Percentiles rank a stretch among this genome's conserved stretches.
These are phyloP conservation scores for Diadegma fenestrale DNA, from an alignment of 2,888 invertebrate genomes.

Conservation along the genomic window DNA sequence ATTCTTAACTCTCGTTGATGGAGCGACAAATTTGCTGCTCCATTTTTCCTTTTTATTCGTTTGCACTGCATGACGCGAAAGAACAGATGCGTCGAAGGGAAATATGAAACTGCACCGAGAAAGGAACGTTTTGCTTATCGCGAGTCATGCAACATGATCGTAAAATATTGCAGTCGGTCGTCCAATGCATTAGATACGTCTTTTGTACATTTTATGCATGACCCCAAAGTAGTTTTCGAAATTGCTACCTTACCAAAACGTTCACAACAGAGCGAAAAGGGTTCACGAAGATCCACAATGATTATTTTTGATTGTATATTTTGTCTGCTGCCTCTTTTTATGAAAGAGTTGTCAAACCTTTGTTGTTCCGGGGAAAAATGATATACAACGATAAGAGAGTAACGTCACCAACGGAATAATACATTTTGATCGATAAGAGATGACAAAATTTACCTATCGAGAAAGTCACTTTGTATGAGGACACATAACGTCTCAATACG, in stretches of 20 bases:
- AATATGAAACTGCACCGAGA: not conserved
- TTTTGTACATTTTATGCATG: not conserved
- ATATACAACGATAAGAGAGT: not conserved
- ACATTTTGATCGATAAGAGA: not conserved
- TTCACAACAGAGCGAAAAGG: not conserved
- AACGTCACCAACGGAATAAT: slow-evolving; percentile 6
- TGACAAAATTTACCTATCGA: not conserved
- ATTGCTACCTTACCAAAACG: not conserved
- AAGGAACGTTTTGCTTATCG: not conserved
- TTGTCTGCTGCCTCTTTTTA: no score
- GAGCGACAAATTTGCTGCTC: not conserved
- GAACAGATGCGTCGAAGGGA: not conserved
- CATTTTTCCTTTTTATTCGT: not conserved
- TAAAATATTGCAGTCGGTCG: not conserved
- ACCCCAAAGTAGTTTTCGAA: not conserved
- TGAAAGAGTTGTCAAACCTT: not conserved
- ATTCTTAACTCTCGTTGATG: not conserved
- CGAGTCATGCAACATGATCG: not conserved
- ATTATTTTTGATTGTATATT: not conserved
- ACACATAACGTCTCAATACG: slow-evolving; percentile 11
- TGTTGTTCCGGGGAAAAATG: not conserved
- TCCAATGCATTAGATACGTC: not conserved
- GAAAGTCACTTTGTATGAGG: slow-evolving; percentile 24
- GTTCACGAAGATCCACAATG: not conserved
- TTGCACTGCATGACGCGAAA: not conserved